These are phyloP conservation scores for Choloepus hoffmanni DNA, from an alignment of 2,113 vertebrate species.

Conservation along the genomic window DNA sequence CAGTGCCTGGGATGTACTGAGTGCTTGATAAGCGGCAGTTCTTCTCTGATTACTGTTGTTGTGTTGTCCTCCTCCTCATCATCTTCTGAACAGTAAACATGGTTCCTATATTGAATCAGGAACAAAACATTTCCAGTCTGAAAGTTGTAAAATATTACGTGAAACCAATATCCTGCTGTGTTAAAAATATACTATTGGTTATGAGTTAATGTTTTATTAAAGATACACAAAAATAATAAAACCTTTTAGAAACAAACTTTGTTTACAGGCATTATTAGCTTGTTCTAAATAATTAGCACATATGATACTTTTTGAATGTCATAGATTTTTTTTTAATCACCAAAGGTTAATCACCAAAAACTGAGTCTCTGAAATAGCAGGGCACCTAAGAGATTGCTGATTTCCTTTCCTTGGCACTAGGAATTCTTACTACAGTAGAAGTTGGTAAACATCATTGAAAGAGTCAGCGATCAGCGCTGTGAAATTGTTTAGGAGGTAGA, in stretches of 20 bases:
- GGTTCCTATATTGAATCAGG: neutral
- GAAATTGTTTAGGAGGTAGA: neutral
- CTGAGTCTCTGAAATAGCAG: neutral
- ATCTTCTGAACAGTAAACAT: neutral
- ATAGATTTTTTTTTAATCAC: neutral
- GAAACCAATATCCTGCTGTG: neutral
- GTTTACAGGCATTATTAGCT: neutral
- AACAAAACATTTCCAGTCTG: neutral
- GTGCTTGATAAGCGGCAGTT: neutral
- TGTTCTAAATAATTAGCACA: conserved; percentile 23
- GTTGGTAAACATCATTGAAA: neutral
- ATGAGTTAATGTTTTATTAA: conserved; percentile 37
- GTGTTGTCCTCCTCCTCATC: neutral
- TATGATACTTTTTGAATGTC: neutral
- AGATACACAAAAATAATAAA: neutral
- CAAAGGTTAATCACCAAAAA: neutral
- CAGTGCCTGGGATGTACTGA: neutral
- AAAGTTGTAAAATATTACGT: neutral
- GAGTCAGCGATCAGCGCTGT: neutral
- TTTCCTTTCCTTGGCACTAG: neutral
- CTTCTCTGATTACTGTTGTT: neutral
- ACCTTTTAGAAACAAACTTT: neutral
- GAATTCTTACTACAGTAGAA: conserved; percentile 2
- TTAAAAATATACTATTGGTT: neutral
- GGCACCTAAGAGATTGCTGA: neutral